phyloP scores from a whole-genome alignment of 2,113 vertebrate species.

The Clarias magur region DNA sequence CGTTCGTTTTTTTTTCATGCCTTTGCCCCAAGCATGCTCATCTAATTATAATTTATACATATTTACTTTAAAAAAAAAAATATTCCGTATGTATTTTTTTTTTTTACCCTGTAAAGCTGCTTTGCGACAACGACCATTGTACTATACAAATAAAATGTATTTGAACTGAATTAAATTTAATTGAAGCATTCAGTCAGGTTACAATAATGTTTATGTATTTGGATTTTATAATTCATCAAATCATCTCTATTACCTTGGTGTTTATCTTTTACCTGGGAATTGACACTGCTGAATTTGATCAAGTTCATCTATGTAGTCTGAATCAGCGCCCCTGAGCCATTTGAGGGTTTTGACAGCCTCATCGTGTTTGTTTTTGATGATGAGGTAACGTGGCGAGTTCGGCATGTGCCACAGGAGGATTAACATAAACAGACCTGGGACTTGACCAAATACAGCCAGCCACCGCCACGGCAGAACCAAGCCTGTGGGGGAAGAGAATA shows the following conservation, averaged over 20 bases:
- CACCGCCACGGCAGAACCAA: constrained; percentile 86
- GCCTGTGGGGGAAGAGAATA: constrained; percentile 64
- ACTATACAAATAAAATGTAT: no score
- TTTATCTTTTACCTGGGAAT: constrained; percentile 66
- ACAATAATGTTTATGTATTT: not conserved
- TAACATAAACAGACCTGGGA: constrained; percentile 80
- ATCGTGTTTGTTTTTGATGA: constrained; percentile 73
- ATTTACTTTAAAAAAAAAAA: no score
- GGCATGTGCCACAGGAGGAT: constrained; percentile 86
- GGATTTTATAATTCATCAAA: not conserved
- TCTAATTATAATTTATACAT: no score
- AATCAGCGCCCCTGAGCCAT: constrained; percentile 81
- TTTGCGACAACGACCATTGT: no score
- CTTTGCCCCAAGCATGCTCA: no score
- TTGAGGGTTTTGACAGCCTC: constrained; percentile 74
- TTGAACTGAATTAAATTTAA: no score
- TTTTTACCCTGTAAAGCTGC: no score
- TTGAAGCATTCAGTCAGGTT: not conserved
- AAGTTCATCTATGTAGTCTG: constrained; percentile 72
- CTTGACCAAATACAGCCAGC: constrained; percentile 82
- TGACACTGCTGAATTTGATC: constrained; percentile 73
- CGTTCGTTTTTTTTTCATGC: no score
- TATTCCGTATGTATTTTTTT: no score
- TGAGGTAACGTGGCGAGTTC: constrained; percentile 86
- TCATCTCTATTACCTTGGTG: not conserved